Base-by-base conservation (phyloP, 64 coral and sea anemone genomes). In the Montipora efflorescens region DNA sequence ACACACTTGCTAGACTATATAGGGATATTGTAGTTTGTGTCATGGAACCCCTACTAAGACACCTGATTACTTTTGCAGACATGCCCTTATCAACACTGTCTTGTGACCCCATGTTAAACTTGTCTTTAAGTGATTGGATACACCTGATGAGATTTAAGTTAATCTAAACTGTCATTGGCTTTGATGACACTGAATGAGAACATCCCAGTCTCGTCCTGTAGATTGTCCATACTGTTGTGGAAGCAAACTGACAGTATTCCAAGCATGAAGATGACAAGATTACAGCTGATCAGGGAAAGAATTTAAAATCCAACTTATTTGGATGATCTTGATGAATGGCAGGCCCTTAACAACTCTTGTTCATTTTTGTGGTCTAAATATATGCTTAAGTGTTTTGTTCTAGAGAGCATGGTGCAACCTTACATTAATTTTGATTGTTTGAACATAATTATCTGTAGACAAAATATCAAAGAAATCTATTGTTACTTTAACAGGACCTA, bases 101-200 rank as follows among this genome's bases (percentile, higher is more conserved):
- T 44, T 21, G 66, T 86, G 82, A 86, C 82, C 82, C 45, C 62
- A 70, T 11, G 67, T 86, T 86, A 49, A 64, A 72, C 64, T 59
- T 86, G 43, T 49, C 16, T 86, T 86, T 86, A 66, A 86, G 45
- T 71, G 66, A 86, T 71, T 86, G 46, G 82, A 49, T 22, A 69
- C 66, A 86, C 16, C 82, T 86, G 82, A 86, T 86, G 82, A 86
- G 82, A 72, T 72, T 72, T 71, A 49, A 86, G 7, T 71, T 86
- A 86, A 86, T 86, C 82, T 86, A 86, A 86, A 86, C 82, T 50
- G 44, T 85, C 82, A 86, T 86, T 71, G 82, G 82, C 44, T 67
- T 86, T 49, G 5, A 78, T 78, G 15, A 48, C 47, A 44, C 15
- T 48, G 46, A 78, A 49, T 49, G 46, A 15, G 1, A 50, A 78